phyloP scores from a whole-genome alignment of 1,140 invertebrate species.

The Brachionus rubens region DNA sequence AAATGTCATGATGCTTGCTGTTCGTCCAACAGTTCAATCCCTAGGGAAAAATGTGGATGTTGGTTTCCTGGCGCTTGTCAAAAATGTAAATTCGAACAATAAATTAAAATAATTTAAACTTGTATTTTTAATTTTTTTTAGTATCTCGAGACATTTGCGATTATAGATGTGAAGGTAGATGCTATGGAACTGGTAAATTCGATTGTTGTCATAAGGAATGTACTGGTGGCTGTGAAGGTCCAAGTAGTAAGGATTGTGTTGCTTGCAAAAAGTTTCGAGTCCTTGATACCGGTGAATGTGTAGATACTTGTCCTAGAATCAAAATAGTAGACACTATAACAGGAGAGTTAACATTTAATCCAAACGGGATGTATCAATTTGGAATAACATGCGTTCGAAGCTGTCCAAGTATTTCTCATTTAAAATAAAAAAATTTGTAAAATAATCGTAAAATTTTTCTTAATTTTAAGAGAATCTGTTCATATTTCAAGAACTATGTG shows the following conservation, averaged over 20 bases:
- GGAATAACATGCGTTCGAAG: slow-evolving; percentile 26
- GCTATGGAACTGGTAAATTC: neutral
- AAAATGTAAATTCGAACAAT: slow-evolving; percentile 6
- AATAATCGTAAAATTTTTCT: neutral
- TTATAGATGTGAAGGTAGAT: neutral
- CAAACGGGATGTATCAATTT: slow-evolving; percentile 32
- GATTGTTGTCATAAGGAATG: slow-evolving; percentile 33
- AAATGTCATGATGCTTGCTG: neutral
- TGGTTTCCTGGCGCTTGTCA: slow-evolving; percentile 18
- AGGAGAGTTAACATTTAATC: slow-evolving; percentile 18
- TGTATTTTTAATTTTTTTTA: neutral
- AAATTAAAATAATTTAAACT: neutral
- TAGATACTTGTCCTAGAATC: slow-evolving; percentile 36
- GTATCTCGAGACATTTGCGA: neutral
- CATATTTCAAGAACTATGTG: slow-evolving; percentile 28
- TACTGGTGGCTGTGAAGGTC: slow-evolving; percentile 5
- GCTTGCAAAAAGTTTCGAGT: slow-evolving; percentile 35
- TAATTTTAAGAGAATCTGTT: neutral
- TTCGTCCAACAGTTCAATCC: neutral
- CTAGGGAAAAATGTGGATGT: neutral
- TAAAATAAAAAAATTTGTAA: neutral
- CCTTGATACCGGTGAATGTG: slow-evolving; percentile 36
- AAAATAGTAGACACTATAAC: slow-evolving; percentile 15
- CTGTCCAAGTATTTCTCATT: slow-evolving; percentile 15
- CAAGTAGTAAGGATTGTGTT: slow-evolving; percentile 17